phyloP scores from a whole-genome alignment of 2,797 vertebrate species.

The Enteromius radiatus region DNA sequence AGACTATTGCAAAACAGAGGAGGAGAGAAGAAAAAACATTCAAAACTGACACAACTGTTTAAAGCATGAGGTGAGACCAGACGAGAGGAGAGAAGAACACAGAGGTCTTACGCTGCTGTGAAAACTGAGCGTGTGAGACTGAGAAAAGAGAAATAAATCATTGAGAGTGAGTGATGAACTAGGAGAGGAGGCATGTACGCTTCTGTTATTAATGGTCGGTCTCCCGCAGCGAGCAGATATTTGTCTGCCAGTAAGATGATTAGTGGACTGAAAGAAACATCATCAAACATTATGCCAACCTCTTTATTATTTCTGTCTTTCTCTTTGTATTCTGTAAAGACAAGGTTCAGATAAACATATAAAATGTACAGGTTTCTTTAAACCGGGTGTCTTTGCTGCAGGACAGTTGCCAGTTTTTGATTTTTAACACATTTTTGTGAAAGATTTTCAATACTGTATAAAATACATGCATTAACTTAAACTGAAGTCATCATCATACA shows the following conservation, averaged over 20 bases:
- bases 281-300: neutral
- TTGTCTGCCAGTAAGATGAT: conserved; percentile 64
- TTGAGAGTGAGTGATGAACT: conserved; percentile 16
- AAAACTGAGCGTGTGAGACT: neutral
- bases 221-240: conserved; percentile 71
- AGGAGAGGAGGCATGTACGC: neutral
- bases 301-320: neutral
- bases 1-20: conserved; percentile 19
- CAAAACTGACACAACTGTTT: conserved; percentile 14
- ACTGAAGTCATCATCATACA: neutral
- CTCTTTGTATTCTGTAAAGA: neutral
- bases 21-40: neutral
- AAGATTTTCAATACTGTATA: neutral
- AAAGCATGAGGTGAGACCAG: conserved; percentile 20
- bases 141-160: conserved; percentile 17
- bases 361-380: neutral
- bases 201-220: conserved; percentile 52
- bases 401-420: neutral
- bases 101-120: neutral
- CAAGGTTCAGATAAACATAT: neutral
- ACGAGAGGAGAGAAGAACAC: neutral
- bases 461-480: neutral
- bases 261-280: conserved; percentile 12
- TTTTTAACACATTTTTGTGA: neutral
- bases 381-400: neutral